Base-by-base conservation (phyloP, 2,113 vertebrate species). In the Cygnus buccinator region DNA sequence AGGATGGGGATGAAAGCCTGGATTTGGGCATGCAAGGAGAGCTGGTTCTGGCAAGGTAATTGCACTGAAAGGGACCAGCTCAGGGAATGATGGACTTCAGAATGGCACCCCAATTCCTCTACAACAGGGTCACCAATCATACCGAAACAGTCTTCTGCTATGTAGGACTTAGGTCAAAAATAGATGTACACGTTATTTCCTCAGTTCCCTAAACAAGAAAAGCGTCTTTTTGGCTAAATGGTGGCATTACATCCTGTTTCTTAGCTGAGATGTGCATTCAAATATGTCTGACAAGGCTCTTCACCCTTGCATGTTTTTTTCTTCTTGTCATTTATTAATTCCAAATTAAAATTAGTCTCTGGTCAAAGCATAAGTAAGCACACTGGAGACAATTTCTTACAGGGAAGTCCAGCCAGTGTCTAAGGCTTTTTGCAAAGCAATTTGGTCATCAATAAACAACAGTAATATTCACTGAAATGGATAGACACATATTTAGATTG, bases 281-380 rank as follows among this genome's bases (percentile, higher is more conserved):
- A 86, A 93, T 78, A 67, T 92, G 55, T 75, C 82, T 96, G 80
- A 90, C 90, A 93, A 80, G 44, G 54, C 87, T 92, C 71, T 92
- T 76, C 61, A 79, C 10, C 63, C 85, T 93, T 16, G 8, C 29
- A 87, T 44, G 33, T 5, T 11, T 93, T 93, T 82, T 63, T 96
- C 11, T 9, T 43, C 48, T 77, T 94, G 71, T 23, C 86, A 89
- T 94, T 87, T 91, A 59, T 20, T 73, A 94, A 88, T 83, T 94
- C 80, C 86, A 87, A 78, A 95, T 83, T 85, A 66, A 91, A 84
- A 80, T 41, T 66, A 82, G 8, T 84, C 71, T 91, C 67, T 59
- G 90, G 63, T 71, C 57, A 66, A 94, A 87, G 43, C 59, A 65
- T 21, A 88, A 90, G 23, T 65, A 87, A 81, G 59, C 68, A 87